These are phyloP conservation scores for Antechinus flavipes DNA, from an alignment of 2,113 vertebrate genomes.

Conservation along the genomic window DNA sequence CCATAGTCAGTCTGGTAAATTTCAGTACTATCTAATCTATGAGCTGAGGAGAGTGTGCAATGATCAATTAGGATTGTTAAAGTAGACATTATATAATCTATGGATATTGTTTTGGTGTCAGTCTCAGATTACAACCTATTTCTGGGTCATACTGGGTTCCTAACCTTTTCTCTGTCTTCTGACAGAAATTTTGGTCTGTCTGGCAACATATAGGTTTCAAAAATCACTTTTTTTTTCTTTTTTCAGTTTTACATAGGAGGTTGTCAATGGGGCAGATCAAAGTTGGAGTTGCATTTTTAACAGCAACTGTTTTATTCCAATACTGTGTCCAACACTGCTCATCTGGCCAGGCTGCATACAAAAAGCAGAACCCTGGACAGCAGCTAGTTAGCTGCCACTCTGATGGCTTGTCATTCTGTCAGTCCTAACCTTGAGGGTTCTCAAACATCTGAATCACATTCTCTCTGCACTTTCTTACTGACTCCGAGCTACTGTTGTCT, in stretches of 20 bases:
- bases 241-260: slow-evolving; percentile 69
- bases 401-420: slow-evolving; percentile 92
- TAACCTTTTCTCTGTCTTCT: slow-evolving; percentile 16
- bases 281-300: slow-evolving; percentile 66
- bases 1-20: not conserved
- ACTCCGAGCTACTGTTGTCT: slow-evolving; percentile 86
- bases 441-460: slow-evolving; percentile 77
- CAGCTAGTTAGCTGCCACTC: slow-evolving; percentile 76
- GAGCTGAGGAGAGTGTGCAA: not conserved
- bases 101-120: not conserved
- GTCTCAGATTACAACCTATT: not conserved
- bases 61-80: not conserved
- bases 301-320: slow-evolving; percentile 34
- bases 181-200: not conserved
- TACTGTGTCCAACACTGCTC: slow-evolving; percentile 59
- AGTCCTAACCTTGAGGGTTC: slow-evolving; percentile 86
- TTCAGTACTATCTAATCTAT: not conserved
- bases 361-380: slow-evolving; percentile 81
- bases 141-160: not conserved
- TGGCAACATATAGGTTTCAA: slow-evolving; percentile 2
- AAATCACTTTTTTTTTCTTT: slow-evolving; percentile 4
- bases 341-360: slow-evolving; percentile 36
- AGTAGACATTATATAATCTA: not conserved
- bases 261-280: slow-evolving; percentile 12
- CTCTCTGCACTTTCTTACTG: slow-evolving; percentile 79